Conservation (phyloP, 2,113 vertebrate genomes). For the Lamprotornis superbus region DNA sequence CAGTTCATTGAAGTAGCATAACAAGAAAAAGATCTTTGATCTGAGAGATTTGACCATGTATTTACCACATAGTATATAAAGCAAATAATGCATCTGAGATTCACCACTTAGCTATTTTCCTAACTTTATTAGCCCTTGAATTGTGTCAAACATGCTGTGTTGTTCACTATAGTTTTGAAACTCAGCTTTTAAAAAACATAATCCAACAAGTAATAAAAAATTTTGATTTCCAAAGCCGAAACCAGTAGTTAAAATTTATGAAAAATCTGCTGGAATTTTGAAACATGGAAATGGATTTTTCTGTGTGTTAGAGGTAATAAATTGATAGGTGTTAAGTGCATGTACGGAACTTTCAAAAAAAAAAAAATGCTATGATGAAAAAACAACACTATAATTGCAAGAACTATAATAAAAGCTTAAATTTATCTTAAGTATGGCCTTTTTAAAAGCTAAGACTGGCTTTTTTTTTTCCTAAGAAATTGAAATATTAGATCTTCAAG, state of each 20-base stretch:
- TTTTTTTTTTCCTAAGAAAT: not conserved
- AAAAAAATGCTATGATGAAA: not conserved
- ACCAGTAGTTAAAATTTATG: not conserved
- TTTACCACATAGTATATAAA: not conserved
- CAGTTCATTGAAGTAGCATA: not conserved
- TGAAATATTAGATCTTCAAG: not conserved
- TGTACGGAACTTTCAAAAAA: not conserved
- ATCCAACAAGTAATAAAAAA: not conserved
- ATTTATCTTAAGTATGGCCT: not conserved
- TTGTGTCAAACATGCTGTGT: not conserved
- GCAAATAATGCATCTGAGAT: not conserved
- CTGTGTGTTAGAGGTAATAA: not conserved
- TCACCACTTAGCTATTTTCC: not conserved
- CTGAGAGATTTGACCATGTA: not conserved
- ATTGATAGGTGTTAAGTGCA: not conserved
- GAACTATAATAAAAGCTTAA: not conserved
- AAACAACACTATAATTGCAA: not conserved
- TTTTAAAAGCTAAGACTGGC: not conserved
- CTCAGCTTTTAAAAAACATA: not conserved
- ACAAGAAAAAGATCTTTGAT: not conserved
- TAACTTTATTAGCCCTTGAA: not conserved
- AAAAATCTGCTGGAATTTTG: not conserved
- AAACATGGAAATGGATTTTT: not conserved
- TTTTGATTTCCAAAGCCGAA: not conserved
- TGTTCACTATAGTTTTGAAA: not conserved